phyloP scores from a whole-genome alignment of 2,888 invertebrate species.

The Margaritifera margaritifera region DNA sequence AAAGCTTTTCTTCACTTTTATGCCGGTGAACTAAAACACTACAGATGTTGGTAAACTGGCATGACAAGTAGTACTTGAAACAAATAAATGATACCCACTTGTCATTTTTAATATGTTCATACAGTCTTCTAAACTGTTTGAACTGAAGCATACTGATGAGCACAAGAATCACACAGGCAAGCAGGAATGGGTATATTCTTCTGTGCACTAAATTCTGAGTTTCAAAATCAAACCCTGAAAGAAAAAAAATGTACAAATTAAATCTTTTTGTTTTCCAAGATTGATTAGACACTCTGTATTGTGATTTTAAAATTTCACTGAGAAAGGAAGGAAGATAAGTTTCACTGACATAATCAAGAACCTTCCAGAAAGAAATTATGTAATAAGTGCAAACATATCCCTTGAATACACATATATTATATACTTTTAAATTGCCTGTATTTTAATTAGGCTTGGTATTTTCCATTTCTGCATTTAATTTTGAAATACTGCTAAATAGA shows the following conservation, averaged over 20 bases:
- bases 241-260: background rate
- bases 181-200: constrained; percentile 90
- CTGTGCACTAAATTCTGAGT: constrained; percentile 84
- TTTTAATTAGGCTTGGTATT: too few species aligned
- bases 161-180: constrained; percentile 81
- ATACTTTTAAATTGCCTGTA: too few species aligned
- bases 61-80: background rate
- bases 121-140: constrained; percentile 92
- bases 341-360: too few species aligned
- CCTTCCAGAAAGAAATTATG: too few species aligned
- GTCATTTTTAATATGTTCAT: constrained; percentile 99
- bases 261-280: background rate
- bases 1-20: too few species aligned
- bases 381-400: too few species aligned
- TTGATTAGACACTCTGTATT: background rate
- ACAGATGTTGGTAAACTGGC: too few species aligned
- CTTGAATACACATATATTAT: too few species aligned
- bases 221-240: constrained; percentile 71
- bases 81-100: constrained; percentile 78
- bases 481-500: too few species aligned
- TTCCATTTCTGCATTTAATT: too few species aligned
- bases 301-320: background rate
- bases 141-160: constrained; percentile 88
- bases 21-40: too few species aligned
- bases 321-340: too few species aligned